These are phyloP conservation scores for Andrena cerasifolii DNA, from an alignment of 1,140 invertebrate species.

Conservation along the genomic window DNA sequence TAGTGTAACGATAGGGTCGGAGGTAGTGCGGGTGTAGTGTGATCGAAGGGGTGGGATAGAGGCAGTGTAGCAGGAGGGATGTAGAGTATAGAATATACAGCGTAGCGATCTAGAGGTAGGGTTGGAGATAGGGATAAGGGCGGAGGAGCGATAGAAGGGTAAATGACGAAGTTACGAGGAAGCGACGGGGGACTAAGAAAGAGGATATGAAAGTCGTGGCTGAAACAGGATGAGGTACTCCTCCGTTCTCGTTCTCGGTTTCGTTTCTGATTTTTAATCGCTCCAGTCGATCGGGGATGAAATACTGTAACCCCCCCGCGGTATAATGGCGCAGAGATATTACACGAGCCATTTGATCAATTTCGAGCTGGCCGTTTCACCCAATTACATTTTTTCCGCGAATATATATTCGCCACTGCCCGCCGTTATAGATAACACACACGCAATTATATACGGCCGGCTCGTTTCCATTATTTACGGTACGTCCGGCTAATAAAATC, in stretches of 20 bases:
- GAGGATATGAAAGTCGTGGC: no score
- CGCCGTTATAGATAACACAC: constrained; percentile 32
- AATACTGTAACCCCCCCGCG: neutral
- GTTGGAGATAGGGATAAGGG: no score
- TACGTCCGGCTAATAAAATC: constrained; percentile 49
- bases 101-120: no score
- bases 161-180: no score
- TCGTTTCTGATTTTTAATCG: neutral
- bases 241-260: neutral
- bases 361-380: constrained; percentile 1
- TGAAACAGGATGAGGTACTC: no score
- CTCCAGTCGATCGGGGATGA: neutral
- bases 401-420: constrained; percentile 39
- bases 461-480: constrained; percentile 48
- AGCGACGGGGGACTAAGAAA: no score
- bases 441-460: constrained; percentile 39
- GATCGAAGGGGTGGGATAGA: neutral
- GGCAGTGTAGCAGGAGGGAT: no score
- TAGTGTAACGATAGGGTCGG: no score
- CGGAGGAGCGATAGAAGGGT: no score
- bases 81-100: no score
- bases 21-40: no score
- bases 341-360: constrained; percentile 18
- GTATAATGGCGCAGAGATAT: neutral
- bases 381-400: constrained; percentile 5